Conservation (phyloP, 2,113 vertebrate species). For the Diadophis punctatus region DNA sequence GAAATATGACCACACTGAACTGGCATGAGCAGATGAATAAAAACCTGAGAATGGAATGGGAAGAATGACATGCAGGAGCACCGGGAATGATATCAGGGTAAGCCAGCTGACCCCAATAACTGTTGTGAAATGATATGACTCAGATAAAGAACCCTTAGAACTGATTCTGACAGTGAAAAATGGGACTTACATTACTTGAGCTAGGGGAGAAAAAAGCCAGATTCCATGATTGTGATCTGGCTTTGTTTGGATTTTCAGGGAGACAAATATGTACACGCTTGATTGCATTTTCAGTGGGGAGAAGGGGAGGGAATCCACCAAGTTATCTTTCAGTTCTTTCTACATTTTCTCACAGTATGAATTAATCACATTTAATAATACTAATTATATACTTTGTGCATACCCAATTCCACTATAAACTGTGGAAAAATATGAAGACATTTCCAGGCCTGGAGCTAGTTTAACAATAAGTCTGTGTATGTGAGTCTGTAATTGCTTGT, state of each 20-base stretch:
- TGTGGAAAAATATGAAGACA: constrained; percentile 60
- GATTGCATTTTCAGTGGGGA: constrained; percentile 50
- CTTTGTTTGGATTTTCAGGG: constrained; percentile 50
- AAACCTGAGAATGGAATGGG: constrained; percentile 27
- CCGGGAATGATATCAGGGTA: neutral
- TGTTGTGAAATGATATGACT: constrained; percentile 47
- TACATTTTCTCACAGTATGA: constrained; percentile 61
- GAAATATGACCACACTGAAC: constrained; percentile 30
- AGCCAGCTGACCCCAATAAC: constrained; percentile 41
- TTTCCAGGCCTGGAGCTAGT: constrained; percentile 58
- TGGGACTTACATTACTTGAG: constrained; percentile 35
- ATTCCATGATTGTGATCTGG: constrained; percentile 49
- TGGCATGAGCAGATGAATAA: constrained; percentile 35
- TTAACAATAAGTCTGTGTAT: constrained; percentile 39
- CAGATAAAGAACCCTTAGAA: constrained; percentile 44
- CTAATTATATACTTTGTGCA: constrained; percentile 64
- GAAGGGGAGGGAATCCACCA: constrained; percentile 38
- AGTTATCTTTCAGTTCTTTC: constrained; percentile 53
- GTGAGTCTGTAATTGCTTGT: constrained; percentile 59
- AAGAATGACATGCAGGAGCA: constrained; percentile 31
- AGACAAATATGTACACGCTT: constrained; percentile 35
- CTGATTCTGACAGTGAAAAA: constrained; percentile 60
- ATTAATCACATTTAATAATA: constrained; percentile 70
- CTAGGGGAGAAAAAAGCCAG: constrained; percentile 44
- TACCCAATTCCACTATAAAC: constrained; percentile 67